Conservation (phyloP, 2,797 vertebrate genomes). For the Huso huso region DNA sequence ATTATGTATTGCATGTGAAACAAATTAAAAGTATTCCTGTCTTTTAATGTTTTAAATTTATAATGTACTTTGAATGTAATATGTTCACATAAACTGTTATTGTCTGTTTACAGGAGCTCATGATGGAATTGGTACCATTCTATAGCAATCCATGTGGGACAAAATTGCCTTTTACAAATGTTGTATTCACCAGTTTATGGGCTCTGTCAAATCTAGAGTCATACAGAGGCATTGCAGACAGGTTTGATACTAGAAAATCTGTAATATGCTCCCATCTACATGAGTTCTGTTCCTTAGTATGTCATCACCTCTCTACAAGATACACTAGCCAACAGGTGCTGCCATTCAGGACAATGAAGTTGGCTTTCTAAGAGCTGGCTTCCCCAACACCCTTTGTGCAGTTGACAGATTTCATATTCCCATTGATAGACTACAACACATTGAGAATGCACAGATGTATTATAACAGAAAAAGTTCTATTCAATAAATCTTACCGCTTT, state of each 20-base stretch:
- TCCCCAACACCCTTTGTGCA: not conserved
- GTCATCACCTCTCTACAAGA: not conserved
- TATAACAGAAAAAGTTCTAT: not conserved
- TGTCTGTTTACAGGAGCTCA: slow-evolving; percentile 1
- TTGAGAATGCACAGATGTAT: not conserved
- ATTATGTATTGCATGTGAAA: too few species aligned
- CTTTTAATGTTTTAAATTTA: too few species aligned
- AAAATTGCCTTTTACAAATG: not conserved
- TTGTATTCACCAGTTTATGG: not conserved
- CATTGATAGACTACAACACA: not conserved
- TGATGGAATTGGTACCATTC: not conserved
- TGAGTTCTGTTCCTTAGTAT: not conserved
- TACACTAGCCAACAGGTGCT: not conserved
- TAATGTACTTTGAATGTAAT: too few species aligned
- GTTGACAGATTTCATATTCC: not conserved
- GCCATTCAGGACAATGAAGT: not conserved
- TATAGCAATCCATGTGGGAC: not conserved
- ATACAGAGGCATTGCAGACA: not conserved
- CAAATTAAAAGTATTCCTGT: too few species aligned
- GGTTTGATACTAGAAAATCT: slow-evolving; percentile 1
- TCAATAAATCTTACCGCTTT: not conserved
- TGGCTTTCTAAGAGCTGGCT: not conserved
- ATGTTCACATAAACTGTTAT: too few species aligned
- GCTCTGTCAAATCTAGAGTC: not conserved
- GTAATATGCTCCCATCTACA: slow-evolving; percentile 2